phyloP scores from a whole-genome alignment of 2,797 vertebrate genomes.

The Falco cherrug region DNA sequence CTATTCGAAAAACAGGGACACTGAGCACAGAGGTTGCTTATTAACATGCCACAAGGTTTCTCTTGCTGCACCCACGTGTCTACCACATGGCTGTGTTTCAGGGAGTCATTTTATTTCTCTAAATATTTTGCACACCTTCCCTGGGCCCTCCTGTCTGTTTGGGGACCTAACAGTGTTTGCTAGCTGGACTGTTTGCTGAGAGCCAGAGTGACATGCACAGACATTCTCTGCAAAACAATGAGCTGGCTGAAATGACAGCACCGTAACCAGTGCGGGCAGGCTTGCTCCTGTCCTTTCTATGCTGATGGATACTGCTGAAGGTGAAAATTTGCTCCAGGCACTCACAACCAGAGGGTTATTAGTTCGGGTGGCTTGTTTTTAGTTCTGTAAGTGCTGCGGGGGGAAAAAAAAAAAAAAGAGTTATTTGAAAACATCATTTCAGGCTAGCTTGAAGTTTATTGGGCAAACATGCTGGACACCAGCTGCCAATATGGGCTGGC shows the following conservation, averaged over 20 bases:
- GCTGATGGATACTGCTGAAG: neutral
- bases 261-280: neutral
- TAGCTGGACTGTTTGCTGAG: neutral
- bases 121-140: neutral
- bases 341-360: neutral
- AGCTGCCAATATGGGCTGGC: neutral
- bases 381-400: neutral
- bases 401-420: too few species aligned
- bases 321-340: slow-evolving; percentile 7
- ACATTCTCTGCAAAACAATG: neutral
- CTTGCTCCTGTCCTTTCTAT: neutral
- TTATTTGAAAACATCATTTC: neutral
- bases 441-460: neutral
- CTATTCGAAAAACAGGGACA: neutral
- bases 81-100: neutral
- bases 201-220: neutral
- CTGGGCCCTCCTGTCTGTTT: neutral
- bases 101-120: neutral
- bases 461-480: neutral
- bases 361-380: neutral
- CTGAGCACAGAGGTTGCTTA: neutral
- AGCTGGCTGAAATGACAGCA: neutral
- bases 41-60: neutral
- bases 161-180: neutral
- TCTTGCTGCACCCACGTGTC: neutral